phyloP scores from a whole-genome alignment of 1,140 invertebrate genomes.

The Elymnias hypermnestra region DNA sequence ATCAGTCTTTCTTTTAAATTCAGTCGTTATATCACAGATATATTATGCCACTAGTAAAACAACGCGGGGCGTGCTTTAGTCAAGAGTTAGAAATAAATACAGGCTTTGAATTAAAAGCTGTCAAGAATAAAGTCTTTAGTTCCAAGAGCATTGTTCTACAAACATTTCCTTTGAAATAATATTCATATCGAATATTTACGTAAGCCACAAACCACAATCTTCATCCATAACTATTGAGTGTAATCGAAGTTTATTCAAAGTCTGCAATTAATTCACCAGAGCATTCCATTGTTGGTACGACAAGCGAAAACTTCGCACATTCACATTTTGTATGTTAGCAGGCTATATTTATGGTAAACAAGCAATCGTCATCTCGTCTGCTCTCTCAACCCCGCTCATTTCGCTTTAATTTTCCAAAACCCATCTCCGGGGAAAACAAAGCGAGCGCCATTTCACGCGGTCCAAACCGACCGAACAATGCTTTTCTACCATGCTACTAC shows the following conservation, averaged over 20 bases:
- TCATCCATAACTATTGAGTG: slow-evolving; percentile 5
- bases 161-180: background rate
- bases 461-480: slow-evolving; percentile 70
- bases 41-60: too few species aligned
- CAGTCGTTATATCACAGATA: too few species aligned
- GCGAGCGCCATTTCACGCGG: slow-evolving; percentile 66
- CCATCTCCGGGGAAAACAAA: slow-evolving; percentile 64
- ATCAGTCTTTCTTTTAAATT: too few species aligned
- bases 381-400: slow-evolving; percentile 57
- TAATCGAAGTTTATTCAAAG: slow-evolving; percentile 9
- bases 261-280: slow-evolving; percentile 14
- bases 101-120: background rate
- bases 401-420: slow-evolving; percentile 71
- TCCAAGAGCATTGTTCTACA: background rate
- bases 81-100: too few species aligned
- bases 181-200: background rate
- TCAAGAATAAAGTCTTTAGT: background rate
- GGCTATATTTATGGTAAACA: slow-evolving; percentile 58
- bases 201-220: background rate
- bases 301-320: slow-evolving; percentile 26
- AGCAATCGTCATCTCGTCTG: slow-evolving; percentile 62
- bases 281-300: slow-evolving; percentile 9
- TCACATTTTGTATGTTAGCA: slow-evolving; percentile 36
- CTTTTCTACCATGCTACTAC: slow-evolving; percentile 53
- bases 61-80: too few species aligned